Evolutionary conservation across 2,113 vertebrate genomes (phyloP), one percentile per base, ranked within the genome.

Genomic region (Hylia prasina): DNA sequence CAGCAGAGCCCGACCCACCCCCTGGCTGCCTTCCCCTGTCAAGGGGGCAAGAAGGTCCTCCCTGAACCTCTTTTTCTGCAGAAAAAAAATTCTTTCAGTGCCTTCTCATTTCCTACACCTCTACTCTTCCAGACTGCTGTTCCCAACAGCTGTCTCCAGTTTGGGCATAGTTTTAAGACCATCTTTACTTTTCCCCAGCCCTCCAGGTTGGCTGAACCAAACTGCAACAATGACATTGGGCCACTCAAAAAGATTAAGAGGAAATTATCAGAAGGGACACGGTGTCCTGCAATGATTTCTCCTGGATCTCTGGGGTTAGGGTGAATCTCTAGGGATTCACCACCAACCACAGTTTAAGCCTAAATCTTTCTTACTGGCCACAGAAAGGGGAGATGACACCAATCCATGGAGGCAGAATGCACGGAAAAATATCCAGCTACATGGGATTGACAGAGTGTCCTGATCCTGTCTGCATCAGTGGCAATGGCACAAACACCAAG

Each of bases 1-100:
- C 3, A 82, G 24, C 13, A 68, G 24, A 60, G 25, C 17, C 16
- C 0, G 0, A 25, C 1, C 4, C 2, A 23, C 3, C 7, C 6
- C 6, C 3, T 4, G 5, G 33, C 7, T 76, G 7, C 8, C 2
- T 13, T 8, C 20, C 75, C 17, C 30, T 76, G 1, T 31, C 45
- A 31, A 13, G 21, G 54, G 31, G 25, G 17, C 4, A 5, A 89
- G 23, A 51, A 81, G 7, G 9, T 47, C 7, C 30, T 14, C 13
- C 30, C 35, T 10, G 25, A 76, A 24, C 25, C 25, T 69, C 56
- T 4, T 77, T 63, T 48, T 20, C 48, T 44, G 31, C 22, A 50
- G 27, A 39, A 82, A 75, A 71, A 76, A 44, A 18, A 8, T 66
- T 58, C 27, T 65, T 33, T 40, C 35, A 73, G 6, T 50, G 15